phyloP scores from a whole-genome alignment of 2,888 invertebrate genomes.

The Hirtodrosophila duncani region DNA sequence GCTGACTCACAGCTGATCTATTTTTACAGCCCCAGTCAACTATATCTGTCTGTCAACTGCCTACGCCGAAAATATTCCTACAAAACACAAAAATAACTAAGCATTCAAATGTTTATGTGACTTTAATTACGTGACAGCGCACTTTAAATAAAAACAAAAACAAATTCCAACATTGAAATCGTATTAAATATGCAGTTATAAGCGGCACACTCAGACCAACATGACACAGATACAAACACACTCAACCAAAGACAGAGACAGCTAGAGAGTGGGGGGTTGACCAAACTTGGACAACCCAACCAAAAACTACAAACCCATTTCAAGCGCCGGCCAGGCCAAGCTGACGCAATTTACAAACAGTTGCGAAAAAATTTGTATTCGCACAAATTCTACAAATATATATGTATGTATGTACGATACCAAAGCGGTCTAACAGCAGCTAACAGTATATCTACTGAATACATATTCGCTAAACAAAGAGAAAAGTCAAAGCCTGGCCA shows the following conservation, averaged over 20 bases:
- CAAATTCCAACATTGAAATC: conserved; percentile 59
- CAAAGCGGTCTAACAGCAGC: conserved; percentile 37
- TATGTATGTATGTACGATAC: no score
- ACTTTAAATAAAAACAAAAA: conserved; percentile 34
- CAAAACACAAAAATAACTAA: conserved; percentile 19
- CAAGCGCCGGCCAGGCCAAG: no score
- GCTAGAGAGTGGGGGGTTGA: conserved; percentile 8
- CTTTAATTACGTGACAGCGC: conserved; percentile 68
- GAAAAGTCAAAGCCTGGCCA: conserved; percentile 39
- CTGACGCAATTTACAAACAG: conserved; percentile 56
- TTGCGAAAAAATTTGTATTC: conserved; percentile 37
- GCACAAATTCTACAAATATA: conserved; percentile 47
- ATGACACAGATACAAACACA: conserved; percentile 28
- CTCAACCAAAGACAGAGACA: conserved; percentile 14
- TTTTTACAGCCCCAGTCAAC: conserved; percentile 14
- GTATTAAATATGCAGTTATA: conserved; percentile 61
- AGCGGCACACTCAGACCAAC: conserved; percentile 13
- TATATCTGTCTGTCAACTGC: conserved; percentile 27
- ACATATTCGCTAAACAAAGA: conserved; percentile 35
- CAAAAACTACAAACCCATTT: conserved; percentile 30
- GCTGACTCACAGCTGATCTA: conserved; percentile 27
- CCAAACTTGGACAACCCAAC: conserved; percentile 35
- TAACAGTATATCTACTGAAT: conserved; percentile 31
- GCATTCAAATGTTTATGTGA: conserved; percentile 49
- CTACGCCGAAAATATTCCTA: conserved; percentile 25